Evolutionary conservation across 2,888 invertebrate genomes (phyloP).

Genomic region (Leptinotarsa rubiginosa): DNA sequence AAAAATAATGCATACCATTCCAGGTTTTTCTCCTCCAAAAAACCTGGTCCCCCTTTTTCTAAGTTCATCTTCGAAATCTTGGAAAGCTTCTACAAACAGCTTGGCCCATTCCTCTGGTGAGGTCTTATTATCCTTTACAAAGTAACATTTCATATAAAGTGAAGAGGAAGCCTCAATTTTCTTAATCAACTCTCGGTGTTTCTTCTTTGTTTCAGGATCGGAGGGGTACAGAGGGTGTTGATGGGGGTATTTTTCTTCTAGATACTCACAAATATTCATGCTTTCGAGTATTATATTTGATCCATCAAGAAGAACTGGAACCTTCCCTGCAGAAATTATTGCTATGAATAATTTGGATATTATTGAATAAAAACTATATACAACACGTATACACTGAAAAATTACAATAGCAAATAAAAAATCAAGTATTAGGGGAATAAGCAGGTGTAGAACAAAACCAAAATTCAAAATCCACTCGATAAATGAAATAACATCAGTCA

Average conservation of each 20-base stretch:
- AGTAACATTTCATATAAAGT: conserved; percentile 53
- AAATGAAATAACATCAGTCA: too few relatives aligned
- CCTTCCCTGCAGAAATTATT: conserved; percentile 63
- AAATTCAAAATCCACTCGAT: too few relatives aligned
- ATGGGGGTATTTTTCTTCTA: conserved; percentile 70
- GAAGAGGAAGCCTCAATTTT: conserved; percentile 54
- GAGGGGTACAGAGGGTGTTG: conserved; percentile 66
- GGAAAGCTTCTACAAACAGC: conserved; percentile 54
- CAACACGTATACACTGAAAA: too few relatives aligned
- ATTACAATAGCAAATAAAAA: too few relatives aligned
- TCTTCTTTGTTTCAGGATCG: conserved; percentile 61
- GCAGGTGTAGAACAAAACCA: too few relatives aligned
- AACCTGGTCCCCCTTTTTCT: conserved; percentile 53
- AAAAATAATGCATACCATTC: conserved; percentile 54
- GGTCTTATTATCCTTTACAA: conserved; percentile 49
- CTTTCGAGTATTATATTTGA: conserved; percentile 69
- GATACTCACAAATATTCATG: conserved; percentile 68
- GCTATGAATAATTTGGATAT: neutral
- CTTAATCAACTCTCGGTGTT: conserved; percentile 58
- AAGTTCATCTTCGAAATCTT: conserved; percentile 60
- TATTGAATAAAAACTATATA: too few relatives aligned
- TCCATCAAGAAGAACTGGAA: conserved; percentile 66
- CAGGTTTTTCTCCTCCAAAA: conserved; percentile 60
- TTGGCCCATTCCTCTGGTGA: conserved; percentile 57
- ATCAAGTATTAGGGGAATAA: too few relatives aligned